Percentiles rank a stretch among this genome's conserved stretches.
Conservation (phyloP, 1,140 invertebrate species). For the Metaphire vulgaris region DNA sequence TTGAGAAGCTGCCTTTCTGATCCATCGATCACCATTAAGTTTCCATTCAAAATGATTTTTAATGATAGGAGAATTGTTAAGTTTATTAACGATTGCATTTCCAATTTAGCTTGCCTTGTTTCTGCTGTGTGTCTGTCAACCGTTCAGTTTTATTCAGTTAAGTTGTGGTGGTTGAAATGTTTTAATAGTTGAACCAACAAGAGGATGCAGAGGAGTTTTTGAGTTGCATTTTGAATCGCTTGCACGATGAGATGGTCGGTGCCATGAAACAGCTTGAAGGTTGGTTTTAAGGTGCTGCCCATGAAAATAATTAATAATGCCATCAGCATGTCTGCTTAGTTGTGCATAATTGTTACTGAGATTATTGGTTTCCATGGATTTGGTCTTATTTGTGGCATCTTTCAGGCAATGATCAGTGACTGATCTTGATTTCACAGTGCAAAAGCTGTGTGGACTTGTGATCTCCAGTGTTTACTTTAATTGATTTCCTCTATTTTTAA, state of each 20-base stretch:
- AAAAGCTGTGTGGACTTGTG: too few relatives aligned
- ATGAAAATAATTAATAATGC: too few relatives aligned
- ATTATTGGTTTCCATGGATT: neutral
- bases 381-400: too few relatives aligned
- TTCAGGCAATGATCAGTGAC: too few relatives aligned
- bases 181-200: slow-evolving; percentile 52
- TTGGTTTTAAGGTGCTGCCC: too few relatives aligned
- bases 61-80: slow-evolving; percentile 7
- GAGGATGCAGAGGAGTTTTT: slow-evolving; percentile 94
- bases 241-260: slow-evolving; percentile 93
- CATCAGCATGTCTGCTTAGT: too few relatives aligned
- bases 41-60: neutral
- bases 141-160: neutral
- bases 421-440: too few relatives aligned
- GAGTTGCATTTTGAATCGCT: slow-evolving; percentile 79
- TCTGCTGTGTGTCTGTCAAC: neutral
- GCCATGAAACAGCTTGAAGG: slow-evolving; percentile 30
- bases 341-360: neutral
- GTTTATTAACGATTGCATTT: neutral
- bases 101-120: neutral
- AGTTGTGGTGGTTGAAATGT: neutral
- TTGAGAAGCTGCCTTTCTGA: neutral
- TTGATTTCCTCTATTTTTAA: too few relatives aligned
- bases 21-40: neutral
- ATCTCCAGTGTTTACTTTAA: too few relatives aligned